phyloP scores from a whole-genome alignment of 2,113 vertebrate species.

The Caranx melampygus region DNA sequence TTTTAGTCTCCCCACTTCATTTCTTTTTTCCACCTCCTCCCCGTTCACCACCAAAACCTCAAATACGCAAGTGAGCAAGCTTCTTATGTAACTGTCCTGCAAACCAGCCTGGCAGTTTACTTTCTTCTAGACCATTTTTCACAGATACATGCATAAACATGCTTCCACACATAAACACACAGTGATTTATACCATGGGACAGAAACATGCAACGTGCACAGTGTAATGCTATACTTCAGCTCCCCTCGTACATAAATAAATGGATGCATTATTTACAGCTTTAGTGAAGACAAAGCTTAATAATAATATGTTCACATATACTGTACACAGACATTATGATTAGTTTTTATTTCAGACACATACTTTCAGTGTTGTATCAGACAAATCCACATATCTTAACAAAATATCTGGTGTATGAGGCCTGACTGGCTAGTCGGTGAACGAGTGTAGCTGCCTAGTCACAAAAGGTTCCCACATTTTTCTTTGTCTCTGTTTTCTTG shows the following conservation, averaged over 20 bases:
- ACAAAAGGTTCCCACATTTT: too few relatives aligned
- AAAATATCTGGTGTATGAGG: too few relatives aligned
- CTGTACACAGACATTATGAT: not conserved
- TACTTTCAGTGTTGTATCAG: not conserved
- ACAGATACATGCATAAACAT: slow-evolving; percentile 47
- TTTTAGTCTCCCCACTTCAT: slow-evolving; percentile 25
- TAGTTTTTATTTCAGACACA: not conserved
- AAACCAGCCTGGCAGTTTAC: slow-evolving; percentile 54
- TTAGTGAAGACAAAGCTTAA: not conserved
- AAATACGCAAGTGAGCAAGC: slow-evolving; percentile 62
- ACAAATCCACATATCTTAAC: too few relatives aligned
- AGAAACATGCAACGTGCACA: not conserved
- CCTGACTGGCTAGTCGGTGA: too few relatives aligned
- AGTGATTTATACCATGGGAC: slow-evolving; percentile 20
- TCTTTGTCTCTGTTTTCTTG: too few relatives aligned
- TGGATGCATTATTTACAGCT: not conserved
- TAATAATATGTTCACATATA: not conserved
- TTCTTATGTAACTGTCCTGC: slow-evolving; percentile 68
- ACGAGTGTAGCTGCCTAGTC: too few relatives aligned
- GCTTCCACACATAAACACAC: slow-evolving; percentile 30
- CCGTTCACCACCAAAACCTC: slow-evolving; percentile 55
- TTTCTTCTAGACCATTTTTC: slow-evolving; percentile 43
- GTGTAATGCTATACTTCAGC: not conserved
- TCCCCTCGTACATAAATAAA: not conserved
- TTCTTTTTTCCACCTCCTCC: slow-evolving; percentile 5